Evolutionary conservation across 1,140 invertebrate species (phyloP).

Genomic region (Telenomus remus): DNA sequence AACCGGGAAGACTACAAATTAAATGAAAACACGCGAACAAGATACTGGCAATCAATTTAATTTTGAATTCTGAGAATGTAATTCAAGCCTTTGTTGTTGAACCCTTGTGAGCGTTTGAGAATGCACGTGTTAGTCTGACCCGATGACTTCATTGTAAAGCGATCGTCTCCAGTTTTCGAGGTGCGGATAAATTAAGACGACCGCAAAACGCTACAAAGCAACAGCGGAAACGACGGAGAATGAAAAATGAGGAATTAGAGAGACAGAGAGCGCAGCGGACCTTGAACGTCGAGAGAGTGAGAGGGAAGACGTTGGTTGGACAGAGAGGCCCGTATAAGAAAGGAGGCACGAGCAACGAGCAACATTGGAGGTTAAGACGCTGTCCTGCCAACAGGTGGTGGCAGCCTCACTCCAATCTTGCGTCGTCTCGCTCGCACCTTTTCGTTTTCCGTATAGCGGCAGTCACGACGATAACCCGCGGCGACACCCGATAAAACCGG

Average conservation of each 20-base stretch:
- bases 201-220: slow-evolving; percentile 36
- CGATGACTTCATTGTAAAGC: slow-evolving; percentile 44
- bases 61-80: slow-evolving; percentile 2
- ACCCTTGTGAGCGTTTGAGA: neutral
- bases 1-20: too few relatives aligned
- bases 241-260: slow-evolving; percentile 57
- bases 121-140: slow-evolving; percentile 17
- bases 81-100: slow-evolving; percentile 1
- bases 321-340: slow-evolving; percentile 31
- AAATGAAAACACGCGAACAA: neutral
- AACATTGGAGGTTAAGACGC: slow-evolving; percentile 66
- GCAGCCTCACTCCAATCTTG: slow-evolving; percentile 63
- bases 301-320: slow-evolving; percentile 4
- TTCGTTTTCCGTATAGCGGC: slow-evolving; percentile 56
- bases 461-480: slow-evolving; percentile 68
- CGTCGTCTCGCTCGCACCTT: slow-evolving; percentile 48
- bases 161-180: slow-evolving; percentile 35
- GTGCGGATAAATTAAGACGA: slow-evolving; percentile 40
- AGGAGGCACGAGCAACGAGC: slow-evolving; percentile 36
- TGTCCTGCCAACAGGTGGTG: slow-evolving; percentile 72
- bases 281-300: slow-evolving; percentile 32
- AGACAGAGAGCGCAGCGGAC: slow-evolving; percentile 46
- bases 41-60: neutral
- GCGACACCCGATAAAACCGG: slow-evolving; percentile 72
- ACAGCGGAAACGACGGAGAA: slow-evolving; percentile 41